A percentile compares a stretch with the other conserved stretches of the same genome.
phyloP scores from a whole-genome alignment of 2,113 vertebrate species.

The Oncorhynchus gorbuscha region DNA sequence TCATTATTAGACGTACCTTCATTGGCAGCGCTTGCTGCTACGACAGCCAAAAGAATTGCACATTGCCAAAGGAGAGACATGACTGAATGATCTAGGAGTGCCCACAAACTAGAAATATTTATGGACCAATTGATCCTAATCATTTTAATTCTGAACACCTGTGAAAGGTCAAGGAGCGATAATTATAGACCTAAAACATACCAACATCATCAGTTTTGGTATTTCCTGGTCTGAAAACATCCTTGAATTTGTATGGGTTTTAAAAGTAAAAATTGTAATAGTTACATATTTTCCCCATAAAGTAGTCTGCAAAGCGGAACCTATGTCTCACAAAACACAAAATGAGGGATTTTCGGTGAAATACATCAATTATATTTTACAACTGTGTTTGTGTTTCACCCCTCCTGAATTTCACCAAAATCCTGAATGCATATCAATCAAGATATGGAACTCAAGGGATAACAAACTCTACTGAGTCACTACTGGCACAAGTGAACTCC shows the following conservation, averaged over 20 bases:
- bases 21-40: constrained; percentile 2
- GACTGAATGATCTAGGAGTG: neutral
- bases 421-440: too few species aligned
- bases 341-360: too few species aligned
- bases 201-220: neutral
- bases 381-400: too few species aligned
- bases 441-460: too few species aligned
- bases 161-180: constrained; percentile 19
- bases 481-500: too few species aligned
- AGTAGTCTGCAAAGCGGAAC: constrained; percentile 36
- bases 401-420: too few species aligned
- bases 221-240: neutral
- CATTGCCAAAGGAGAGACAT: constrained; percentile 32
- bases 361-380: too few species aligned
- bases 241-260: neutral
- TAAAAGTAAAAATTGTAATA: neutral
- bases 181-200: too few species aligned
- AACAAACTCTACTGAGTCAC: too few species aligned
- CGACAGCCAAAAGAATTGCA: constrained; percentile 30
- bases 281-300: neutral
- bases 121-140: constrained; percentile 39
- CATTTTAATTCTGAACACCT: constrained; percentile 48
- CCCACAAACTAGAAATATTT: neutral
- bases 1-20: constrained; percentile 34
- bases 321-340: neutral